Evolutionary conservation across 1,140 invertebrate species (phyloP).

Genomic region (Condylostylus longicornis): DNA sequence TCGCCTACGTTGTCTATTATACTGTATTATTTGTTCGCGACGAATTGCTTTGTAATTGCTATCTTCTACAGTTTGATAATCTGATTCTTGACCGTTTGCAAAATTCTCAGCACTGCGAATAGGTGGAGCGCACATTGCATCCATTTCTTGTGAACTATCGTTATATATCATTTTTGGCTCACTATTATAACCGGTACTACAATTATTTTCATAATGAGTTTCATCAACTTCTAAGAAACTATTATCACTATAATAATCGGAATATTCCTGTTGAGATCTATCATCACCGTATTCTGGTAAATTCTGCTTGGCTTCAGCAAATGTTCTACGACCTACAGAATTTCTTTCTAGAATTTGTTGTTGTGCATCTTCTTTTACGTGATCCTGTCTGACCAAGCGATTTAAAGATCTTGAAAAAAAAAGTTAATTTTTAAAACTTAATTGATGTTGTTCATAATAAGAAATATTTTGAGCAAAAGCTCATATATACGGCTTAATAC

Average conservation of each 20-base stretch:
- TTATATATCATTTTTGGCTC: slow-evolving; percentile 32
- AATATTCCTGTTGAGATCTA: slow-evolving; percentile 17
- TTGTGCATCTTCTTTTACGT: slow-evolving; percentile 22
- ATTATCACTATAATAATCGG: slow-evolving; percentile 27
- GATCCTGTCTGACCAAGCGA: slow-evolving; percentile 27
- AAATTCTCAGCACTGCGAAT: slow-evolving; percentile 21
- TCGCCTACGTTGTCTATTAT: slow-evolving; percentile 8
- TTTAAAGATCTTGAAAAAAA: slow-evolving; percentile 16
- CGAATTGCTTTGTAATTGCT: slow-evolving; percentile 1
- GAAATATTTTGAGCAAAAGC: too few species aligned
- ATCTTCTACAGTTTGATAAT: slow-evolving; percentile 10
- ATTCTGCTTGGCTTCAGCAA: slow-evolving; percentile 30
- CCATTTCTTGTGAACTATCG: slow-evolving; percentile 15
- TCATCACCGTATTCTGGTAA: slow-evolving; percentile 24
- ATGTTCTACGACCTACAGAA: slow-evolving; percentile 15
- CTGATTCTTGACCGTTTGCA: slow-evolving; percentile 12
- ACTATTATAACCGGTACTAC: slow-evolving; percentile 26
- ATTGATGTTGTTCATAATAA: not conserved
- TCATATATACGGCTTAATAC: too few species aligned
- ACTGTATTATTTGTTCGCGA: slow-evolving; percentile 12
- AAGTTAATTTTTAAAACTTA: not conserved
- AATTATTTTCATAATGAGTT: slow-evolving; percentile 27
- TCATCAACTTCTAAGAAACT: slow-evolving; percentile 29
- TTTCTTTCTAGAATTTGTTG: not conserved
- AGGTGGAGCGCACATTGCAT: slow-evolving; percentile 10